These are phyloP conservation scores for Paramuricea clavata DNA, from an alignment of 92 coral and sea anemone species.

Conservation along the genomic window DNA sequence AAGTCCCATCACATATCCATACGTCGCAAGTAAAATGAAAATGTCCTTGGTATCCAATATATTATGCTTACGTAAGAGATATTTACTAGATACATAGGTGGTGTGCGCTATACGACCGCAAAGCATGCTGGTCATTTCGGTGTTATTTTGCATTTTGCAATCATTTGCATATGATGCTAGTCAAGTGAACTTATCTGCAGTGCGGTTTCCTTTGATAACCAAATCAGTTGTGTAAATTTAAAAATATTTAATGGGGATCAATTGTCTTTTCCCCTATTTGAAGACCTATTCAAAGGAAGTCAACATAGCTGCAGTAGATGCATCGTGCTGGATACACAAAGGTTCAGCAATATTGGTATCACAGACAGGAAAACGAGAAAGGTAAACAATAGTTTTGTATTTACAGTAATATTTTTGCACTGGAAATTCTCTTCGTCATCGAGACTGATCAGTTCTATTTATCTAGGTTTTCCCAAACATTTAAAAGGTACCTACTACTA, in stretches of 20 bases:
- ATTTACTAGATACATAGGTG: constrained; percentile 31
- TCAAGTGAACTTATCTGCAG: constrained; percentile 33
- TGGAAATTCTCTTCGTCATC: neutral
- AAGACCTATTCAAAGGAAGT: constrained; percentile 30
- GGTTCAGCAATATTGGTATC: constrained; percentile 51
- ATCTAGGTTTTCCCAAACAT: constrained; percentile 43
- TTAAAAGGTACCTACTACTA: constrained; percentile 30
- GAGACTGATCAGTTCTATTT: neutral
- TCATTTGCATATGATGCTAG: constrained; percentile 55
- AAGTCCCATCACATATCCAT: too few relatives aligned
- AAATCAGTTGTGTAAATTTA: neutral
- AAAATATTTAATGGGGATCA: constrained; percentile 51
- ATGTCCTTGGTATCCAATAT: too few relatives aligned
- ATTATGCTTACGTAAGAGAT: too few relatives aligned
- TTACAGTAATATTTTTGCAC: neutral
- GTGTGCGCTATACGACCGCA: constrained; percentile 62
- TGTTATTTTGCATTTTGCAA: neutral
- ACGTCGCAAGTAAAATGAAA: too few relatives aligned
- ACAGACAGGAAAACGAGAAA: constrained; percentile 39
- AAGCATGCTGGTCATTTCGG: constrained; percentile 35
- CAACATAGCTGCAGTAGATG: constrained; percentile 62
- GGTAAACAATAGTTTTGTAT: constrained; percentile 32
- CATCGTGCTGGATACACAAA: constrained; percentile 75
- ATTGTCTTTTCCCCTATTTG: constrained; percentile 56
- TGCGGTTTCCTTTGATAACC: neutral